These are phyloP conservation scores for Anticlea derivata DNA, from an alignment of 2,888 invertebrate species.

Conservation along the genomic window DNA sequence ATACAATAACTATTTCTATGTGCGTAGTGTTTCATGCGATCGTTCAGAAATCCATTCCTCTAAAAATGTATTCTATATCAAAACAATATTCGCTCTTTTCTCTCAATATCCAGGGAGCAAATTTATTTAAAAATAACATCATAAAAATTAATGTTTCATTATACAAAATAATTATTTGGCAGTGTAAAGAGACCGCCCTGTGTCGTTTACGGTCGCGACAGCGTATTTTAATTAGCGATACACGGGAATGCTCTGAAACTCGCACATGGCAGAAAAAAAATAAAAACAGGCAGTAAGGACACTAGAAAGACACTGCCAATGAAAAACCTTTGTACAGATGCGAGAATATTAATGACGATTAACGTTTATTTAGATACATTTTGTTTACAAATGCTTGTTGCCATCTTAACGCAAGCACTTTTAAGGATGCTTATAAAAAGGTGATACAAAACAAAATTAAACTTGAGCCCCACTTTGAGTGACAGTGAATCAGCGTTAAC, in stretches of 20 bases:
- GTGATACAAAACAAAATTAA: too few species aligned
- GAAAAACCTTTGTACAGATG: neutral
- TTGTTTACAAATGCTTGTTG: too few species aligned
- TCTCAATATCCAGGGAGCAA: slow-evolving; percentile 12
- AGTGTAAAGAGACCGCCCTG: slow-evolving; percentile 54
- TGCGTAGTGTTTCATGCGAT: too few species aligned
- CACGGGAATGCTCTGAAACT: slow-evolving; percentile 80
- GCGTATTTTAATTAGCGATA: slow-evolving; percentile 82
- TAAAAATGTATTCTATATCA: too few species aligned
- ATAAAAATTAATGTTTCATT: slow-evolving; percentile 65
- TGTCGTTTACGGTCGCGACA: slow-evolving; percentile 64
- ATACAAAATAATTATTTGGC: slow-evolving; percentile 59
- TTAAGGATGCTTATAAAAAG: too few species aligned
- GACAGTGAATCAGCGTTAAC: too few species aligned
- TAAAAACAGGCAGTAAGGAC: slow-evolving; percentile 2
- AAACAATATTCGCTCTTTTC: neutral
- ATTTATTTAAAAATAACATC: slow-evolving; percentile 39
- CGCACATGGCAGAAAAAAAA: slow-evolving; percentile 12
- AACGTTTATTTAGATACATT: too few species aligned
- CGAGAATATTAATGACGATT: too few species aligned
- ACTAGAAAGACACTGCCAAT: neutral
- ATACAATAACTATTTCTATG: too few species aligned
- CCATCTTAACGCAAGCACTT: too few species aligned
- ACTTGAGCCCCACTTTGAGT: too few species aligned
- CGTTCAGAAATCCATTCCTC: too few species aligned